phyloP scores from a whole-genome alignment of 2,113 vertebrate genomes.

The Clarias magur region DNA sequence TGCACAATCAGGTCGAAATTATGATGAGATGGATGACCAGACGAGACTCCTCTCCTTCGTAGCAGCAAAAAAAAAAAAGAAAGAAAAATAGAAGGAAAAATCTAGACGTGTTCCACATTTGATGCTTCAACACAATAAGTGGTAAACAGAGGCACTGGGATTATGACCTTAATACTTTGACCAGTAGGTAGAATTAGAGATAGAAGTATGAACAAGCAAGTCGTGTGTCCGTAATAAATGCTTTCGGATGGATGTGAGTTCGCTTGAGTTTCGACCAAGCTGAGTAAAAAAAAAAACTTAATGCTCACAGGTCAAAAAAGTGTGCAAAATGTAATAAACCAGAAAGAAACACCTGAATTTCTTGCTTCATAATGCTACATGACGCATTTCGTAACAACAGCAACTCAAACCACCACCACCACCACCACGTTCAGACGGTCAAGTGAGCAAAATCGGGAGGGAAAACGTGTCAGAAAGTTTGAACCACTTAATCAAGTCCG shows the following conservation, averaged over 20 bases:
- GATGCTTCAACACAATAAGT: constrained; percentile 32
- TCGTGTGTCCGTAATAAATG: constrained; percentile 4
- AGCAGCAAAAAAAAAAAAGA: constrained; percentile 31
- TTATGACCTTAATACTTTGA: constrained; percentile 45
- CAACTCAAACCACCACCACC: constrained; percentile 26
- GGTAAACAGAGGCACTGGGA: constrained; percentile 47
- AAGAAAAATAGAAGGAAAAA: constrained; percentile 6
- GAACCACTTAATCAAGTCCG: neutral
- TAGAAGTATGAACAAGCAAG: constrained; percentile 20
- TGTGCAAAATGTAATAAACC: constrained; percentile 56
- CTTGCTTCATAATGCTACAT: constrained; percentile 78
- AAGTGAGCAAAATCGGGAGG: constrained; percentile 16
- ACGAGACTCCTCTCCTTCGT: constrained; percentile 9
- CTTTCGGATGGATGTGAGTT: neutral
- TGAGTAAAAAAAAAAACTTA: constrained; percentile 23
- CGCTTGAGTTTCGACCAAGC: neutral
- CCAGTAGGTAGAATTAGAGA: constrained; percentile 24
- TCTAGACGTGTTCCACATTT: constrained; percentile 16
- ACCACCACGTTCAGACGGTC: constrained; percentile 18
- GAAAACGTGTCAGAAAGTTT: neutral
- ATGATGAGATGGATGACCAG: constrained; percentile 15
- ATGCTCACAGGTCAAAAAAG: constrained; percentile 46
- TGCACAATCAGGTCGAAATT: constrained; percentile 5
- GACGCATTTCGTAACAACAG: constrained; percentile 52
- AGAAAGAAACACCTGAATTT: constrained; percentile 58